These are phyloP conservation scores for Willisornis vidua DNA, from an alignment of 2,113 vertebrate species.

Conservation along the genomic window DNA sequence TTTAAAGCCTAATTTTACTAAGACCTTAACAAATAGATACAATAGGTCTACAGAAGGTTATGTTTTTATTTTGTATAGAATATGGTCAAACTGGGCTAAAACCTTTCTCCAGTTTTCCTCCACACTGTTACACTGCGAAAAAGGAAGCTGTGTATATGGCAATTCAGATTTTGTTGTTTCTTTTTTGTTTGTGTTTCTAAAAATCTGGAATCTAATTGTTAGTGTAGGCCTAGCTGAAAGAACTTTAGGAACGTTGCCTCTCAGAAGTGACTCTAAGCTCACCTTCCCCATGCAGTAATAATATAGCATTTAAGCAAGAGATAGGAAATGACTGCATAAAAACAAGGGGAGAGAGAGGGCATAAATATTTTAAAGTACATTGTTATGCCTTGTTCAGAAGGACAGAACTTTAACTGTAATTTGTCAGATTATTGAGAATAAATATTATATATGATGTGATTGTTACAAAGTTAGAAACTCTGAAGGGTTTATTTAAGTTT, in stretches of 20 bases:
- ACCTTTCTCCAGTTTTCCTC: not conserved
- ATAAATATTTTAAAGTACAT: not conserved
- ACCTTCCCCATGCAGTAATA: not conserved
- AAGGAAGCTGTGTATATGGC: not conserved
- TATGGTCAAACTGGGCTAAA: not conserved
- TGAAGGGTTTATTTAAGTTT: not conserved
- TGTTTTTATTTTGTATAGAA: not conserved
- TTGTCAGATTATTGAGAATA: not conserved
- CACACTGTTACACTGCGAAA: not conserved
- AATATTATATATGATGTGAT: not conserved
- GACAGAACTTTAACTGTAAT: not conserved
- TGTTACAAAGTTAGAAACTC: not conserved
- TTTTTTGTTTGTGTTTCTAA: not conserved
- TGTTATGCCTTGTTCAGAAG: not conserved
- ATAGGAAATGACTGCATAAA: not conserved
- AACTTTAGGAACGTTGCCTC: not conserved
- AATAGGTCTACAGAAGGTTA: not conserved
- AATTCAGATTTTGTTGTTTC: not conserved
- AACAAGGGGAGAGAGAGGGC: fast-evolving
- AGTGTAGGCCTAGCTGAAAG: not conserved
- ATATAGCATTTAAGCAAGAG: not conserved
- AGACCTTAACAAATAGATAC: not conserved
- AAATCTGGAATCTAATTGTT: not conserved
- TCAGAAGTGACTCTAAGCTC: not conserved
- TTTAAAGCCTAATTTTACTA: not conserved